Percentiles rank a stretch among this genome's conserved stretches.
These are phyloP conservation scores for Azorinus chamasolen DNA, from an alignment of 2,888 invertebrate species.

Conservation along the genomic window DNA sequence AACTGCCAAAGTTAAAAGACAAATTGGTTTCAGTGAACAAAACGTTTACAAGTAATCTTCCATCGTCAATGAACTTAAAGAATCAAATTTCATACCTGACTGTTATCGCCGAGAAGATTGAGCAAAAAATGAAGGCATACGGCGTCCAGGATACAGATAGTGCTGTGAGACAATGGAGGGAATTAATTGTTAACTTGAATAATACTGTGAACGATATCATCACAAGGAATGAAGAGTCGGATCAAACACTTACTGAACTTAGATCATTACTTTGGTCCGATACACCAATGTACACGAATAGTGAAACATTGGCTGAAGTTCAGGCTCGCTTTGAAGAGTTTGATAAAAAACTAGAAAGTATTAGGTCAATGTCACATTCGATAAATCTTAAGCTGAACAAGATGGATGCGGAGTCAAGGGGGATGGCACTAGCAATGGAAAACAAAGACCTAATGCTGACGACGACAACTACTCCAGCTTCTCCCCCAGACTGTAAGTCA, in stretches of 20 bases:
- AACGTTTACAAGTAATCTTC: conserved; percentile 24
- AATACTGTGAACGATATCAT: conserved; percentile 21
- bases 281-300: conserved; percentile 33
- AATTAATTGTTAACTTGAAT: conserved; percentile 37
- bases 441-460: conserved; percentile 53
- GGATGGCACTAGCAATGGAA: conserved; percentile 15
- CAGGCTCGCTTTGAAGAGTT: conserved; percentile 32
- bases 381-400: conserved; percentile 37
- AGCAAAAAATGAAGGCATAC: conserved; percentile 54
- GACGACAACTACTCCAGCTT: conserved; percentile 59
- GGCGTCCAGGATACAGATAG: conserved; percentile 48
- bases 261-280: conserved; percentile 39
- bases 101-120: conserved; percentile 41
- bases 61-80: conserved; percentile 26
- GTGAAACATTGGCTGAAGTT: conserved; percentile 33
- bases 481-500: conserved; percentile 62
- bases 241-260: conserved; percentile 21
- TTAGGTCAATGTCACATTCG: conserved; percentile 31
- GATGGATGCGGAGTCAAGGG: conserved; percentile 12
- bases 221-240: conserved; percentile 22
- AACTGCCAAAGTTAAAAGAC: conserved; percentile 29
- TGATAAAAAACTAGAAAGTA: conserved; percentile 47
- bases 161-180: conserved; percentile 38
- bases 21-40: conserved; percentile 32
- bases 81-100: conserved; percentile 26